These are phyloP conservation scores for Xestobium rufovillosum DNA, from an alignment of 2,888 invertebrate genomes.

Conservation along the genomic window DNA sequence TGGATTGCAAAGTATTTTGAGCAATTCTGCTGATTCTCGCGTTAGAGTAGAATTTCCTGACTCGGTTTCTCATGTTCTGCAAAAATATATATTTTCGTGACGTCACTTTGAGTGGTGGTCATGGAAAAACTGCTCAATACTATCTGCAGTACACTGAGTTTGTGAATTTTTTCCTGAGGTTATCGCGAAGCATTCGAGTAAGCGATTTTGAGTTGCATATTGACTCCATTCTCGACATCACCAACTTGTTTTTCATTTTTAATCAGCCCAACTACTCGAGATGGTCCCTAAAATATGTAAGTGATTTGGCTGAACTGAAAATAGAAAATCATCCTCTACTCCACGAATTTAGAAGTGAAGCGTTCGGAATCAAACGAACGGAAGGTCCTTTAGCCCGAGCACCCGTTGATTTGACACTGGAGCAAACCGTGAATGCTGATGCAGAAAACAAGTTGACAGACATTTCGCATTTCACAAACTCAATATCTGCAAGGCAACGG, in stretches of 20 bases:
- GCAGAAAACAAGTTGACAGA: slow-evolving; percentile 15
- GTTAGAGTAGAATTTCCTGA: slow-evolving; percentile 10
- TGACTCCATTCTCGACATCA: slow-evolving; percentile 24
- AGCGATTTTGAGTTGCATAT: slow-evolving; percentile 29
- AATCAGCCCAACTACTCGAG: no score
- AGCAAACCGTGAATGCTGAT: slow-evolving; percentile 14
- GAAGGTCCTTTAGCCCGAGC: slow-evolving; percentile 12
- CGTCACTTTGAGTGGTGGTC: slow-evolving; percentile 14
- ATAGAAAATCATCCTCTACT: slow-evolving; percentile 21
- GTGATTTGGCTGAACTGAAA: slow-evolving; percentile 23
- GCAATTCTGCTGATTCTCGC: slow-evolving; percentile 13
- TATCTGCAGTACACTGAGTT: slow-evolving; percentile 20
- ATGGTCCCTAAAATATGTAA: slow-evolving; percentile 17
- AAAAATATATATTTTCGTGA: slow-evolving; percentile 8
- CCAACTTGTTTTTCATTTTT: slow-evolving; percentile 25
- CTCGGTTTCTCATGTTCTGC: no score
- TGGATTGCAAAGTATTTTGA: slow-evolving; percentile 11
- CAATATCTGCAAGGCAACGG: slow-evolving; percentile 29
- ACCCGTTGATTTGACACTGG: slow-evolving; percentile 18
- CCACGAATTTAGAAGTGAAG: slow-evolving; percentile 19
- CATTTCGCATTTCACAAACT: slow-evolving; percentile 20
- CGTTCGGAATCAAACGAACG: slow-evolving; percentile 28
- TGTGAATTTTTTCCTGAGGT: slow-evolving; percentile 16
- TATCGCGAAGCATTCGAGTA: slow-evolving; percentile 21
- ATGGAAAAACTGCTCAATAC: slow-evolving; percentile 25